These are phyloP conservation scores for Hydractinia symbiolongicarpus DNA, from an alignment of 30 jellyfish, hydroid and myxozoan species.

Conservation along the genomic window DNA sequence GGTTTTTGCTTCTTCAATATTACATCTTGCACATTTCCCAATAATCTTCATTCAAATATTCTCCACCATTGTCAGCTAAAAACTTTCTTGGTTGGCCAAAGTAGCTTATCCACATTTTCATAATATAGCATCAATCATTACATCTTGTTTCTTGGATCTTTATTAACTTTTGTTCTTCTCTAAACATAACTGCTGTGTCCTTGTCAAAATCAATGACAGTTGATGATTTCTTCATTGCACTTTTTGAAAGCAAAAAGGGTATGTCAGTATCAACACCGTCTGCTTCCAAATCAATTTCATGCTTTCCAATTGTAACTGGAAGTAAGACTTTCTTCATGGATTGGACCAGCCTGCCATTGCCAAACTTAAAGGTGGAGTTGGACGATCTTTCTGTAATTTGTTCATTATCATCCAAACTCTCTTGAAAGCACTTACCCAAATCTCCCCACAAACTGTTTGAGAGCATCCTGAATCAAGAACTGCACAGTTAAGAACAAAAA, in stretches of 20 bases:
- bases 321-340: conserved; percentile 18
- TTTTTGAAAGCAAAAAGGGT: conserved; percentile 31
- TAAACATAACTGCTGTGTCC: conserved; percentile 30
- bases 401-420: conserved; percentile 16
- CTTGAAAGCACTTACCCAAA: not conserved
- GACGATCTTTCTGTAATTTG: conserved; percentile 27
- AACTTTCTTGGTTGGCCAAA: not conserved
- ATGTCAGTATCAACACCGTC: conserved; percentile 39
- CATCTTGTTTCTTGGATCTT: no score
- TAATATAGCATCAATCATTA: not conserved
- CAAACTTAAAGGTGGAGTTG: conserved; percentile 42
- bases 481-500: no score
- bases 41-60: conserved; percentile 25
- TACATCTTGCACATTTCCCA: conserved; percentile 12
- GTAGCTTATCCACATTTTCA: no score
- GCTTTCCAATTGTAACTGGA: conserved; percentile 33
- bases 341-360: conserved; percentile 28
- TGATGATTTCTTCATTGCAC: conserved; percentile 36
- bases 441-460: no score
- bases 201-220: conserved; percentile 36
- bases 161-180: conserved; percentile 36
- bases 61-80: conserved; percentile 50
- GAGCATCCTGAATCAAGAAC: no score
- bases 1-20: conserved; percentile 14
- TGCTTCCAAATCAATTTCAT: conserved; percentile 11